Conservation (phyloP, 2,888 invertebrate species). For the Cantharis rustica region DNA sequence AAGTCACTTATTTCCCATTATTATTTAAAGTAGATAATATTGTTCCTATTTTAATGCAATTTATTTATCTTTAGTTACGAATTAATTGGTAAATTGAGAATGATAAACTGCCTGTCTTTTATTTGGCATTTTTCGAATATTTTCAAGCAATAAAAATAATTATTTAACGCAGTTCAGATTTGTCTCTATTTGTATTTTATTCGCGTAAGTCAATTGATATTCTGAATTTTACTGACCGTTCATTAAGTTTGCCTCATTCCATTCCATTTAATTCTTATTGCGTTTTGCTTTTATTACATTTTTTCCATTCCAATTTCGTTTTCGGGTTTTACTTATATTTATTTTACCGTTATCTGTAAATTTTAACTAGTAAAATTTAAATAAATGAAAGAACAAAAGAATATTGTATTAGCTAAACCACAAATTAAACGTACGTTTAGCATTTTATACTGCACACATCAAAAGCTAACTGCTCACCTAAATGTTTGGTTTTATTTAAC, state of each 20-base stretch:
- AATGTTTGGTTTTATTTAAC: not conserved
- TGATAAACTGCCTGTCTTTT: not conserved
- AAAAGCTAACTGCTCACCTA: not conserved
- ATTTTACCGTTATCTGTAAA: not conserved
- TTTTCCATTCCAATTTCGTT: not conserved
- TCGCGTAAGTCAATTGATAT: not conserved
- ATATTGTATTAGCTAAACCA: not conserved
- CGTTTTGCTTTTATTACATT: not conserved
- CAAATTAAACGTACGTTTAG: not conserved
- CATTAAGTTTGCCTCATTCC: not conserved
- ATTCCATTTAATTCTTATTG: not conserved
- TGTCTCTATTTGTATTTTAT: not conserved
- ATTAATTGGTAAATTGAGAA: not conserved
- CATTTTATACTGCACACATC: not conserved
- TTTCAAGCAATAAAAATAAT: not conserved
- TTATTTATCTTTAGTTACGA: not conserved
- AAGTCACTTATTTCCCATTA: not conserved
- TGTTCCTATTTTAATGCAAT: not conserved
- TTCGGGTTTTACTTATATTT: not conserved
- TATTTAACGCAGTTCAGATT: not conserved
- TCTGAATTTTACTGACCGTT: not conserved
- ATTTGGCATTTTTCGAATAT: not conserved
- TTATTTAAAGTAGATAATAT: not conserved
- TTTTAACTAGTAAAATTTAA: not conserved
- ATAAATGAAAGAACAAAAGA: not conserved